Evolutionary conservation across 1,140 invertebrate species (phyloP), one percentile per base, ranked within the genome.

Genomic region (Drosophila serrata): DNA sequence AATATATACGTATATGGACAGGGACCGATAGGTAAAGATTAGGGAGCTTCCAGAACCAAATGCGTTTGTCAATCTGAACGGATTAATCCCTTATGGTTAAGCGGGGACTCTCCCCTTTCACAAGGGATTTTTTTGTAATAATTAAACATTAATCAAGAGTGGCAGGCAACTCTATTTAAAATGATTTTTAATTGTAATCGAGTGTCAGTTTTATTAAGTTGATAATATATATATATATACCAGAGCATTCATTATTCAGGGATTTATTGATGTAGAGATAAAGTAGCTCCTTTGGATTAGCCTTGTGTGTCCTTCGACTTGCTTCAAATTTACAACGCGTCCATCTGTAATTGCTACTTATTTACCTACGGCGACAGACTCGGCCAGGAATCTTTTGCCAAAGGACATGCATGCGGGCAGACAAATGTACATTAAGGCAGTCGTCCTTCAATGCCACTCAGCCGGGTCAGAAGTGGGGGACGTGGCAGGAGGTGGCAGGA

Each of bases 361-460:
- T 53, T 46, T 56, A 59, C 40, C 68, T 33, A 39, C 24, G 40
- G 37, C 39, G 35, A 56, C 12, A 56, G 31, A 64, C 19, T 37
- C 35, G 40, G n/a, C 11, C 9, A 8, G 17, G 60, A 33, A 55
- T 55, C 31, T 31, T 0, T 31, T 0, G 15, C 31, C n/a, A 33
- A 27, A 27, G 37, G 51, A 63, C 57, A 53, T 56, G 49, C 43
- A 67, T 24, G 42, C 48, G 48, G 45, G 55, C 60, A 59, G 57
- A 68, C 58, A 69, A 77, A 69, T 84, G 73, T 75, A 62, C 65
- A 65, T 77, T 73, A 68, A 43, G 67, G 40, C 77, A 65, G 63
- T 75, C 58, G 76, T 65, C 49, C 55, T 77, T 73, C 65, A 68
- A 57, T 76, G 60, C 70, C 61, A 76, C 61, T 75, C 55, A 75